Conservation (phyloP, 2,888 invertebrate species). For the Polyommatus iphigenia region DNA sequence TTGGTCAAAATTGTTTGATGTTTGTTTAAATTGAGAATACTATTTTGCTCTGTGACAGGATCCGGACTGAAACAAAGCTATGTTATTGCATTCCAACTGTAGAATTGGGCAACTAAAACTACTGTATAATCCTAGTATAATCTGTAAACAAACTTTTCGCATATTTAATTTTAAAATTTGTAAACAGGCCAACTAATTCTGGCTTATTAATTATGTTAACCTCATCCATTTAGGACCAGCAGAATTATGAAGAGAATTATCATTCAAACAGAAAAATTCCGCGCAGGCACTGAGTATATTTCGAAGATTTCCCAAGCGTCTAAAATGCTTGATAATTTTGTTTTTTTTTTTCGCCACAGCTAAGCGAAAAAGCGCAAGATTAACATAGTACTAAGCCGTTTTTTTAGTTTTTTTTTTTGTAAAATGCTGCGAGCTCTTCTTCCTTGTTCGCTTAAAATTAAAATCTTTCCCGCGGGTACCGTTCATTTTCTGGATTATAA, state of each 20-base stretch:
- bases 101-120: too few relatives aligned
- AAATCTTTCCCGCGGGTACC: not conserved
- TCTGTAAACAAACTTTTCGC: not conserved
- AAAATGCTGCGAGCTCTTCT: not conserved
- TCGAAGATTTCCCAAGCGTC: constrained; percentile 15
- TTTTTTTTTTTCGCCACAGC: not conserved
- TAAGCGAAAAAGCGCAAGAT: not conserved
- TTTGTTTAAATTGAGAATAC: too few relatives aligned
- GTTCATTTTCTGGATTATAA: not conserved
- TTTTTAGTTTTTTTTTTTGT: not conserved
- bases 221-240: constrained; percentile 5
- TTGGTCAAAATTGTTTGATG: too few relatives aligned
- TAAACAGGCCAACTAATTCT: not conserved
- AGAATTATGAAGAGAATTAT: not conserved
- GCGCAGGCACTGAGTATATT: constrained; percentile 4
- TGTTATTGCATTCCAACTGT: too few relatives aligned
- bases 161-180: not conserved
- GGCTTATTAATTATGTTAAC: not conserved
- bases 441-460: not conserved
- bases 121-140: too few relatives aligned
- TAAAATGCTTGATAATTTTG: not conserved
- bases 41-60: too few relatives aligned
- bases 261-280: not conserved
- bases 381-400: not conserved
- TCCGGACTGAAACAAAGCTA: too few relatives aligned